Conservation (phyloP, 2,888 invertebrate species). For the Caenorhabditis macrosperma region DNA sequence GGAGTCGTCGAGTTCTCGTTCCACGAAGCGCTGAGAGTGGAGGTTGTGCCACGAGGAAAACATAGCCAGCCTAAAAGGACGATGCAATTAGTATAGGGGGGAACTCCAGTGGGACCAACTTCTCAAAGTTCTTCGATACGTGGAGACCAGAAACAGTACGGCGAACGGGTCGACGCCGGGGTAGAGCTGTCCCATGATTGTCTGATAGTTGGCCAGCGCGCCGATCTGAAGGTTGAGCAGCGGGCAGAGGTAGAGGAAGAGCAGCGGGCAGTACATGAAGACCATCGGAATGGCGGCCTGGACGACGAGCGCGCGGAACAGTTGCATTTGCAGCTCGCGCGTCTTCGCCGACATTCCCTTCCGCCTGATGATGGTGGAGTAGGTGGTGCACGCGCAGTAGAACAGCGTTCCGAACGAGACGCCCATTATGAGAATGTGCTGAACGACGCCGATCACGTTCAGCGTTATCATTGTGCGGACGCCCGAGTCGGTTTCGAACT, state of each 20-base stretch:
- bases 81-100: too few species aligned
- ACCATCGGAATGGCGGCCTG: conserved; percentile 30
- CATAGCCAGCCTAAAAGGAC: conserved; percentile 26
- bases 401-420: conserved; percentile 1
- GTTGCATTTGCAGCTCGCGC: not conserved
- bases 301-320: conserved; percentile 1
- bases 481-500: conserved; percentile 15
- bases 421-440: conserved; percentile 21
- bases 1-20: conserved; percentile 24
- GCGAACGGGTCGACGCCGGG: conserved; percentile 37
- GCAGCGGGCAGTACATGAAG: conserved; percentile 26
- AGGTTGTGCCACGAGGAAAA: not conserved
- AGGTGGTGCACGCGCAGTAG: not conserved
- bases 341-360: not conserved
- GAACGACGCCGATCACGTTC: conserved; percentile 19
- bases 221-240: conserved; percentile 19
- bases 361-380: not conserved
- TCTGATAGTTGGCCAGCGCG: conserved; percentile 25
- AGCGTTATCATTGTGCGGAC: conserved; percentile 3
- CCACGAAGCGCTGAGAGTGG: not conserved
- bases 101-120: conserved; percentile 16
- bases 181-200: conserved; percentile 27
- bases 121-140: conserved; percentile 17
- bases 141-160: conserved; percentile 12
- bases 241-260: conserved; percentile 23